These are phyloP conservation scores for Trachemys scripta DNA, from an alignment of 2,113 vertebrate species.

Conservation along the genomic window DNA sequence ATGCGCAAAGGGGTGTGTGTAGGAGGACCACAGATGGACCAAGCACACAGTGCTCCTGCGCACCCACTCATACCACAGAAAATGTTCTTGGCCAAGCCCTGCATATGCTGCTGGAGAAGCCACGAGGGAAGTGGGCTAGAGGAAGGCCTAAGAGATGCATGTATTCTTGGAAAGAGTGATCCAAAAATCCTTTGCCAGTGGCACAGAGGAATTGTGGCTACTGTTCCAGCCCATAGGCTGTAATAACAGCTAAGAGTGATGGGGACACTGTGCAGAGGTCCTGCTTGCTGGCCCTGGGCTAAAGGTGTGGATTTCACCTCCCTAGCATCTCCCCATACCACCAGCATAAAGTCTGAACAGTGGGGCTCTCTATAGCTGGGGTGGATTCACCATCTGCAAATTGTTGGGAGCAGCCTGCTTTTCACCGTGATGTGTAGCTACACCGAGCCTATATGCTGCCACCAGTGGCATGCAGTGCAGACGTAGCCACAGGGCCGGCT, in stretches of 20 bases:
- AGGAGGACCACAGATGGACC: background rate
- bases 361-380: background rate
- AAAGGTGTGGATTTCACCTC: background rate
- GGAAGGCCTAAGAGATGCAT: background rate
- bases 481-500: too few relatives aligned
- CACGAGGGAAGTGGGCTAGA: background rate
- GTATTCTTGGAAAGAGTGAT: background rate
- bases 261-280: background rate
- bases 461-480: background rate
- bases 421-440: background rate
- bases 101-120: background rate
- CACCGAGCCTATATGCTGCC: background rate
- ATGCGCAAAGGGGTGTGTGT: background rate
- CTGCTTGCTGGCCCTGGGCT: background rate
- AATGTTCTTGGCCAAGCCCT: background rate
- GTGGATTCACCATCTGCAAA: background rate
- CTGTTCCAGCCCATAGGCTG: too few relatives aligned
- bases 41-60: background rate
- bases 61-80: background rate
- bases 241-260: background rate
- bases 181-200: background rate
- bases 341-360: background rate
- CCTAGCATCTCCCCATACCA: background rate
- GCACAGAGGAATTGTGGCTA: background rate
- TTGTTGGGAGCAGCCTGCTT: background rate